Base-by-base conservation (phyloP, 2,113 vertebrate species). In the Heterocephalus glaber region DNA sequence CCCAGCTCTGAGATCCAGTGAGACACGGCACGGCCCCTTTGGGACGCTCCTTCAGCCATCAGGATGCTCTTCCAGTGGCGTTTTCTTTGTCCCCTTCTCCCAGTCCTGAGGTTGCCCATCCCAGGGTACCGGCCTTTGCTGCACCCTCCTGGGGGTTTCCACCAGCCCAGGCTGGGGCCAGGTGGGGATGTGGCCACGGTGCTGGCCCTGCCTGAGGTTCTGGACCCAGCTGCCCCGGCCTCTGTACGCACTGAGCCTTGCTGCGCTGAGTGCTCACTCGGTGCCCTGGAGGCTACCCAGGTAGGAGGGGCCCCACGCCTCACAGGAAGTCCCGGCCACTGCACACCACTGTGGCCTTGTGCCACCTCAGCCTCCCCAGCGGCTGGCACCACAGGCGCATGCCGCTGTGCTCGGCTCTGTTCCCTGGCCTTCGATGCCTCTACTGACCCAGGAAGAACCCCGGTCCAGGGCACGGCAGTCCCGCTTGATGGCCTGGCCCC, bases 111-210 rank as follows among this genome's bases (percentile, higher is more conserved):
- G 4, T 9, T 30, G 28, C 30, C 28, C 0, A 7, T 17, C 28
- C 28, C 12, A 6, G n/a, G n/a, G 2, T 13, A 20, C 38, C 24
- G 24, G 2, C 4, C 35, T 7, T 11, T 8, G 0, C 3, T 1
- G 1, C 5, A 3, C n/a, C 3, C 49, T 76, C 35, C 28, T 20
- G 22, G 49, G 52, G 33, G 63, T 60, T n/a, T n/a, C 5, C 22
- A 9, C 38, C 30, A 26, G 38, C 49, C 38, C 30, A 7, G 17
- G 2, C 33, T 17, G 66, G 38, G 7, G 76, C 41, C 26, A 2
- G 79, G 56, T 10, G 74, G 8, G 14, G 47, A 33, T 16, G 28
- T 41, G 28, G 63, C 26, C 13, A 4, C 38, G 66, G 66, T n/a
- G 35, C 35, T 68, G 17, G 7, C 66, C 66, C 17, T 3, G 16